phyloP scores from a whole-genome alignment of 2,113 vertebrate genomes.

The Heterotilapia buettikoferi region DNA sequence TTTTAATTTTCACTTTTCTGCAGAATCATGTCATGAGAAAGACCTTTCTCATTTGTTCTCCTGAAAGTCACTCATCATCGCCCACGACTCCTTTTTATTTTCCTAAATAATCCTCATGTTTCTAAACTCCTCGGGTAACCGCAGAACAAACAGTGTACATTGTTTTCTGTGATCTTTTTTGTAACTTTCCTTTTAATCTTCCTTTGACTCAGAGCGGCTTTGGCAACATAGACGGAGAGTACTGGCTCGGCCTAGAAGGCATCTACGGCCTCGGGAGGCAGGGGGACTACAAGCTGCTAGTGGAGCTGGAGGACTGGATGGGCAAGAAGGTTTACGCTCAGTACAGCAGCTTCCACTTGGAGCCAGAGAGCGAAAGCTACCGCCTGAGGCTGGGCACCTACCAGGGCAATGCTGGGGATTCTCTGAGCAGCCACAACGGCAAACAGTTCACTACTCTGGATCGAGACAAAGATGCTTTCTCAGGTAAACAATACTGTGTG shows the following conservation, averaged over 20 bases:
- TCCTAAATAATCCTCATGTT: constrained; percentile 35
- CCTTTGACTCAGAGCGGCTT: constrained; percentile 86
- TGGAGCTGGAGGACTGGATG: constrained; percentile 97
- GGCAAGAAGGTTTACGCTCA: constrained; percentile 96
- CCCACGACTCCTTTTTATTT: neutral
- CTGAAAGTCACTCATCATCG: neutral
- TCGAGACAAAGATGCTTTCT: constrained; percentile 88
- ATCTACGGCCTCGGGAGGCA: constrained; percentile 91
- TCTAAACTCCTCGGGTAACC: constrained; percentile 22
- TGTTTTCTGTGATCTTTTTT: constrained; percentile 26
- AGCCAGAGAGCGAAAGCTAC: constrained; percentile 88
- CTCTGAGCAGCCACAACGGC: constrained; percentile 91
- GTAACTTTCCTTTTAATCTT: constrained; percentile 46
- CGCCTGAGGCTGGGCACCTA: constrained; percentile 88
- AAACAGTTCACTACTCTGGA: constrained; percentile 97
- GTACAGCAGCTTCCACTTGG: constrained; percentile 92
- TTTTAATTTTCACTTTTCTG: constrained; percentile 28
- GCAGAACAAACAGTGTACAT: constrained; percentile 4
- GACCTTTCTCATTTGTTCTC: constrained; percentile 3
- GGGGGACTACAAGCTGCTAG: constrained; percentile 89
- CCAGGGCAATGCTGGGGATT: constrained; percentile 95
- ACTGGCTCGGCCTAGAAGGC: constrained; percentile 93
- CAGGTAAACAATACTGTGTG: constrained; percentile 71
- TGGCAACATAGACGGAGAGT: constrained; percentile 91
- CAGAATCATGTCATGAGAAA: constrained; percentile 19